These are phyloP conservation scores for Dendrocopos noguchii DNA, from an alignment of 2,113 vertebrate genomes.

Conservation along the genomic window DNA sequence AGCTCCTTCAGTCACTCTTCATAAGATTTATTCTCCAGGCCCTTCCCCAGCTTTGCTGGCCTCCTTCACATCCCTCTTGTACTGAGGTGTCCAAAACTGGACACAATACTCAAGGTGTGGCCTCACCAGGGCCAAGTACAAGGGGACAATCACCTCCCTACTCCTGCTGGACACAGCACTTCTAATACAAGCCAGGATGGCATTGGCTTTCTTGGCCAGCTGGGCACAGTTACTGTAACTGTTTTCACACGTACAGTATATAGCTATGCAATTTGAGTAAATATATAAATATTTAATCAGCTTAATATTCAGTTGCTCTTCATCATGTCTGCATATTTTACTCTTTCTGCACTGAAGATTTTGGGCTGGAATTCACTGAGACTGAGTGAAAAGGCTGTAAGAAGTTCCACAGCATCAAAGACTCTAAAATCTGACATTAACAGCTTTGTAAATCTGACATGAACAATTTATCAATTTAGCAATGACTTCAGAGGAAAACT, in stretches of 20 bases:
- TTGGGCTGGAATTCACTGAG: slow-evolving; percentile 23
- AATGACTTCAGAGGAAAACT: slow-evolving; percentile 51
- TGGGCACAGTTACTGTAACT: not conserved
- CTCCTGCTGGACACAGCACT: too few relatives aligned
- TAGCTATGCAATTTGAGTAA: slow-evolving; percentile 3
- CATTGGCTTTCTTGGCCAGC: too few relatives aligned
- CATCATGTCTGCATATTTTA: not conserved
- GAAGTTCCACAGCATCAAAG: slow-evolving; percentile 46
- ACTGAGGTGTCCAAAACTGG: too few relatives aligned
- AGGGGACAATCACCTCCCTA: too few relatives aligned
- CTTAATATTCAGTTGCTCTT: slow-evolving; percentile 52
- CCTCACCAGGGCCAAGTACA: too few relatives aligned
- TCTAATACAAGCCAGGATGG: too few relatives aligned
- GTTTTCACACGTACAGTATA: not conserved
- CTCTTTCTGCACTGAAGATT: not conserved
- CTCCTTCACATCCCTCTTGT: too few relatives aligned
- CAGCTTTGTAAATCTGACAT: slow-evolving; percentile 47
- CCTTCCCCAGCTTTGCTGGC: too few relatives aligned
- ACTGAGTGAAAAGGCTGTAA: not conserved
- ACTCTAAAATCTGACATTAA: slow-evolving; percentile 54
- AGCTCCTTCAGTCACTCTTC: too few relatives aligned
- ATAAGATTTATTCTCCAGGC: too few relatives aligned
- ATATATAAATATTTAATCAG: slow-evolving; percentile 55
- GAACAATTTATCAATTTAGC: slow-evolving; percentile 61
- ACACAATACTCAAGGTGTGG: too few relatives aligned